These are phyloP conservation scores for Hydractinia symbiolongicarpus DNA, from an alignment of 30 jellyfish, hydroid and myxozoan genomes.

Conservation along the genomic window DNA sequence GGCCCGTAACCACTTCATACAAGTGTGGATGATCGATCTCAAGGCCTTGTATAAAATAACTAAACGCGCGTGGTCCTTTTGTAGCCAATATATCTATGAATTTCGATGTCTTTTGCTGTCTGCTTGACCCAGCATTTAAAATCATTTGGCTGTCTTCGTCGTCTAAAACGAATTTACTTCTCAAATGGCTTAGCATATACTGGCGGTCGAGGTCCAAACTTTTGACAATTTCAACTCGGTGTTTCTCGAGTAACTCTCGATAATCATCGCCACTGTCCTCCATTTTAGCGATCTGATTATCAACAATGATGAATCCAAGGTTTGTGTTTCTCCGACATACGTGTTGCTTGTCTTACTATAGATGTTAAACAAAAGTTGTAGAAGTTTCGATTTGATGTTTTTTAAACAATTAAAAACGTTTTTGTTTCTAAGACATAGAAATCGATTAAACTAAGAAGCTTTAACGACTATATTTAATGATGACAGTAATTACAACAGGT, in stretches of 20 bases:
- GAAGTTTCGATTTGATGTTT: no score
- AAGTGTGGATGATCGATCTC: conserved; percentile 63
- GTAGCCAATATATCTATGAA: conserved; percentile 70
- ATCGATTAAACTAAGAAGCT: no score
- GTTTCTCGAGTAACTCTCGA: conserved; percentile 31
- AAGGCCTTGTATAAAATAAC: conserved; percentile 53
- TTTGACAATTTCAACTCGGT: conserved; percentile 58
- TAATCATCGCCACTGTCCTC: conserved; percentile 26
- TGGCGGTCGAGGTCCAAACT: conserved; percentile 73
- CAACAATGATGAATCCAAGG: no score
- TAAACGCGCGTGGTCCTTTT: conserved; percentile 64
- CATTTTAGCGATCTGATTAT: neutral
- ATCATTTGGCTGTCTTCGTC: conserved; percentile 85
- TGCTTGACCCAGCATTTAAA: conserved; percentile 61
- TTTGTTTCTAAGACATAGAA: no score
- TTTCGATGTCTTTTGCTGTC: conserved; percentile 73
- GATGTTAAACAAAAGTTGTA: no score
- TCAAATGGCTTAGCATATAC: conserved; percentile 47
- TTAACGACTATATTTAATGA: no score
- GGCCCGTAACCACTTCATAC: conserved; percentile 63
- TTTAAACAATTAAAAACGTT: no score
- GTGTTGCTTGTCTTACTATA: no score
- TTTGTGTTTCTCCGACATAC: no score
- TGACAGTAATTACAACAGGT: no score
- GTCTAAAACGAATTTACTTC: conserved; percentile 70